Evolutionary conservation across 1,140 invertebrate genomes (phyloP).

Genomic region (Samia ricini): DNA sequence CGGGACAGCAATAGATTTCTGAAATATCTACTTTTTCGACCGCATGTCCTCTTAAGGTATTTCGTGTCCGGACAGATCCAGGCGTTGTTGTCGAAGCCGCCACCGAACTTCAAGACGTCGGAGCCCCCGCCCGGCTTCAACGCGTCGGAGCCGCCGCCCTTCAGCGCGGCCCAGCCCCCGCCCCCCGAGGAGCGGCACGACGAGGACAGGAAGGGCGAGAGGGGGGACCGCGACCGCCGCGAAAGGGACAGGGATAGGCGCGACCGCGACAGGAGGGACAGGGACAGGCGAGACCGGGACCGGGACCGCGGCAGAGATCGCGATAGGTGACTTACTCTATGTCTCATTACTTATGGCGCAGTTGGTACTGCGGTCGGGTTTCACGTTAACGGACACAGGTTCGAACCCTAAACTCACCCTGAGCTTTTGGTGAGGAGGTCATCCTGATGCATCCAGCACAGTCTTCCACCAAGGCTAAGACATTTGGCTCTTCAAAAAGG

Average conservation of each 20-base stretch:
- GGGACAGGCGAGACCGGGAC: constrained; percentile 20
- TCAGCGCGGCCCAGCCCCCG: constrained; percentile 33
- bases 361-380: neutral
- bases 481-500: too few relatives aligned
- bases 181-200: constrained; percentile 41
- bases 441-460: too few relatives aligned
- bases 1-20: too few relatives aligned
- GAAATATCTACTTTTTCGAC: too few relatives aligned
- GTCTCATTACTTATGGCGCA: too few relatives aligned
- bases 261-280: constrained; percentile 28
- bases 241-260: constrained; percentile 23
- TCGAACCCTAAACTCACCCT: too few relatives aligned
- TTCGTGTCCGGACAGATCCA: constrained; percentile 60
- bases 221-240: constrained; percentile 32
- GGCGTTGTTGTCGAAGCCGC: constrained; percentile 67
- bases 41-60: too few relatives aligned
- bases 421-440: too few relatives aligned
- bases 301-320: too few relatives aligned
- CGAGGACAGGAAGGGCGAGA: constrained; percentile 37
- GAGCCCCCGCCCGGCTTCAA: constrained; percentile 68
- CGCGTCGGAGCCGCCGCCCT: constrained; percentile 37
- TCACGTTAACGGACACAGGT: neutral
- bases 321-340: too few relatives aligned
- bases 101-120: constrained; percentile 63
- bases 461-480: too few relatives aligned